Conservation (phyloP, 2,113 vertebrate genomes). For the Benthochromis sp. region DNA sequence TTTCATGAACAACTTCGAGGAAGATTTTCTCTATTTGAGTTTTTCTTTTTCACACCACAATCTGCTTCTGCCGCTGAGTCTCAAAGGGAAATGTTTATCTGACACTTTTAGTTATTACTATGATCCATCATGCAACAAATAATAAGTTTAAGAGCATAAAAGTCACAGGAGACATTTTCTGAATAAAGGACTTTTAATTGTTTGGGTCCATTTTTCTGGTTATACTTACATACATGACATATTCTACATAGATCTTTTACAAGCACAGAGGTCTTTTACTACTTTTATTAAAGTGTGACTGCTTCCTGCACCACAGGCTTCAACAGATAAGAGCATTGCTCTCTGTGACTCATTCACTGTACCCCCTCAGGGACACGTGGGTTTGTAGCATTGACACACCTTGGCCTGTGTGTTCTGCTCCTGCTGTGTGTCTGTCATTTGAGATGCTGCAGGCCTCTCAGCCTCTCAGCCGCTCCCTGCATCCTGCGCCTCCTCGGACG, state of each 20-base stretch:
- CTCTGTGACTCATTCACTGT: background rate
- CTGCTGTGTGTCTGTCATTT: background rate
- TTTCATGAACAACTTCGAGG: accelerated
- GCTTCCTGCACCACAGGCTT: background rate
- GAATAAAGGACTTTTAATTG: background rate
- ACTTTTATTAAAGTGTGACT: accelerated
- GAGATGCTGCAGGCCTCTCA: background rate
- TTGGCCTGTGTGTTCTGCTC: background rate
- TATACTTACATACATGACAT: background rate
- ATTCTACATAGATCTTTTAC: background rate
- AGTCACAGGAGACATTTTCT: background rate
- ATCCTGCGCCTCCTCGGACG: background rate
- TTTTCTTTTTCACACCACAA: background rate
- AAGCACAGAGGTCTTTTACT: background rate
- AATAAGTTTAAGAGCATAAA: background rate
- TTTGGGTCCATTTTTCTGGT: background rate
- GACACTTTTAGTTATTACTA: background rate
- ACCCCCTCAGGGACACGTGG: background rate
- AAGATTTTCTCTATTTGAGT: background rate
- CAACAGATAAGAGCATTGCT: background rate
- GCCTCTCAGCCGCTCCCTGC: background rate
- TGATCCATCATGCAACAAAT: background rate
- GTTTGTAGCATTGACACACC: conserved; percentile 3
- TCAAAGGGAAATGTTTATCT: background rate
- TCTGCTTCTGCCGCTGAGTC: background rate